Evolutionary conservation across 2,113 vertebrate species (phyloP), one percentile per base, ranked within the genome.

Genomic region (Microtus oregoni): DNA sequence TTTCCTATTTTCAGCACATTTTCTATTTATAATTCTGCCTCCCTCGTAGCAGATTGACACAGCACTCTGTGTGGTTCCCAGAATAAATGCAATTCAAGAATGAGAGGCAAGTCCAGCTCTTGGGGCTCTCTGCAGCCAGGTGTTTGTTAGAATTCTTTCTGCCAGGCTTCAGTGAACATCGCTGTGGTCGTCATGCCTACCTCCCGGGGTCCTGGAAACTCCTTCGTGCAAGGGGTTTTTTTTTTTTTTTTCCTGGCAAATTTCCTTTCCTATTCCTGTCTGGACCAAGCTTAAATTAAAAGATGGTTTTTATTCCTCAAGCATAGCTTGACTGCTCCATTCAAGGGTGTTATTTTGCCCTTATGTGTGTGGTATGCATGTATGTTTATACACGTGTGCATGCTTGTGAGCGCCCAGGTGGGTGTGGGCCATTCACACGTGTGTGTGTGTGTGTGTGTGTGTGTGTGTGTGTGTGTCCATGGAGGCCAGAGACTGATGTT

Each of bases 21-120:
- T 95, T 96, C 92, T 97, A 97, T 96, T 98, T 96, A 98, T 98
- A 97, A 95, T 28, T 94, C 52, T 97, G 97, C 97, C 94, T 92
- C 97, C 87, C 96, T 94, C 65, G 73, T 81, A 95, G 90, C 93
- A 94, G 79, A 96, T 58, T 97, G 94, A 96, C 95, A 93, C 76
- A 97, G 85, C 76, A 93, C 89, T 96, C 97, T 94, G 90, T 70
- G 96, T 77, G 89, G 52, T 95, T 97, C 41, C n/a, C 96, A 93
- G 95, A 97, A 97, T 30, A 47, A 96, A 75, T 20, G 94, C 82
- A 91, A 97, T 91, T 96, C 88, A 96, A 97, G 86, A 90, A 93
- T 92, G 22, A 65, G 96, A 95, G 76, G 13, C 96, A 78, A 97
- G 90, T 81, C 87, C 82, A 97, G 91, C 55, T 63, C 86, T 92